Base-by-base conservation (phyloP, 2,113 vertebrate species). In the Coregonus clupeaformis region DNA sequence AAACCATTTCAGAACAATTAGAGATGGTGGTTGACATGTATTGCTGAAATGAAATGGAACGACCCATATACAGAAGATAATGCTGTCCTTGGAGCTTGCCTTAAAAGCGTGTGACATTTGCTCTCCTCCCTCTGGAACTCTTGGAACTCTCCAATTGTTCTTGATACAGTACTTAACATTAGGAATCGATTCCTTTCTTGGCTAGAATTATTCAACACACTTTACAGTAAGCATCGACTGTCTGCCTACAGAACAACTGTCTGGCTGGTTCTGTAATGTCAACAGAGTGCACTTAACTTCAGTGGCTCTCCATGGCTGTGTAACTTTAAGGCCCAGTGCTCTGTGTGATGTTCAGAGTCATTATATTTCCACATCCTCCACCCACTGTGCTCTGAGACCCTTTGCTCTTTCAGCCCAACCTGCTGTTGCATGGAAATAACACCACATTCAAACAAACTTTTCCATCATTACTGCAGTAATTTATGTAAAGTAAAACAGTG, bases 401-500 rank as follows among this genome's bases (percentile, higher is more conserved):
- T 24, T 24, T n/a, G 25, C 36, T 49, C 69, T 75, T 60, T 30
- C 7, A 70, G 29, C 45, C 22, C 68, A 29, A 75, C 68, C 77
- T 59, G 30, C 78, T 20, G 13, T 68, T 16, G 22, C 6, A n/a
- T 27, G 13, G 52, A 71, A 77, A 71, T 52, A 77, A 42, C 60
- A 71, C 16, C 16, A 45, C 45, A 75, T 78, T 75, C 70, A 71
- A 71, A 78, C 70, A 64, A 71, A 81, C 45, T 57, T 62, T 62
- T 22, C 63, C 64, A 72, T 68, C 69, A 68, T 81, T 75, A 75
- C 73, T 1, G 2, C 1, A 60, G 63, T 75, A 69, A 78, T 78
- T 77, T 69, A 77, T 77, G 72, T 27, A 63, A 81, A 78, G 69
- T 24, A 68, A 75, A 75, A 71, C 80, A 62, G 76, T 68, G 63